Percentiles rank a stretch among this genome's conserved stretches.
phyloP scores from a whole-genome alignment of 1,140 invertebrate genomes.

The Achroia grisella region DNA sequence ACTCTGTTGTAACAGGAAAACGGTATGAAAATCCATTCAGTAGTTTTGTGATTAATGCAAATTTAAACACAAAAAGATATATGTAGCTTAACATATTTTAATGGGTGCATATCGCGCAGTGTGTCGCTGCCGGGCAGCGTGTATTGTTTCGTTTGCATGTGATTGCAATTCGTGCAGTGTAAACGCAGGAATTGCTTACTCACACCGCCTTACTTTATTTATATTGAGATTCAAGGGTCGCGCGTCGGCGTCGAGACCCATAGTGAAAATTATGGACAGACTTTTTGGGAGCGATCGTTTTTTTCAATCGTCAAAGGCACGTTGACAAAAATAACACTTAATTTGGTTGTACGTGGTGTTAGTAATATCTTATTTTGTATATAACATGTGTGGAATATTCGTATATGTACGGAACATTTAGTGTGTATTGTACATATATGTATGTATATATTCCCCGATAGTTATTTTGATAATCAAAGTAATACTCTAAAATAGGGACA shows the following conservation, averaged over 20 bases:
- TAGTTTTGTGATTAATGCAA: background rate
- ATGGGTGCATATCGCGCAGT: conserved; percentile 3
- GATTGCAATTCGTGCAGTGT: conserved; percentile 47
- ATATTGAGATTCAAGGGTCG: conserved; percentile 36
- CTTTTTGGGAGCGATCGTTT: conserved; percentile 24
- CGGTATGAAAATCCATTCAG: too few relatives aligned
- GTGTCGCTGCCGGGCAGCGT: conserved; percentile 19
- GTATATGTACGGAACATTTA: too few relatives aligned
- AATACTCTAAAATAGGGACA: too few relatives aligned
- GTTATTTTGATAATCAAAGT: too few relatives aligned
- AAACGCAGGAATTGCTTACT: conserved; percentile 19
- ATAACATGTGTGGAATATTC: too few relatives aligned
- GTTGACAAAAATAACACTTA: too few relatives aligned
- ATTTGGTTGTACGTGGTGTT: too few relatives aligned
- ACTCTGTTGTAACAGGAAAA: background rate
- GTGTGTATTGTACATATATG: too few relatives aligned
- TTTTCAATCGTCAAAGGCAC: too few relatives aligned
- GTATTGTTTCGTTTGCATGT: conserved; percentile 57
- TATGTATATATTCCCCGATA: too few relatives aligned
- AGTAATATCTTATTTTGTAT: too few relatives aligned
- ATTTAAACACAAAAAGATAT: background rate
- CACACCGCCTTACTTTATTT: conserved; percentile 7
- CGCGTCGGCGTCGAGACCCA: conserved; percentile 34
- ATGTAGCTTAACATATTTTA: conserved; percentile 12
- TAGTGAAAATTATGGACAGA: conserved; percentile 33